Conservation (phyloP, 2,113 vertebrate genomes). For the Promerops cafer region DNA sequence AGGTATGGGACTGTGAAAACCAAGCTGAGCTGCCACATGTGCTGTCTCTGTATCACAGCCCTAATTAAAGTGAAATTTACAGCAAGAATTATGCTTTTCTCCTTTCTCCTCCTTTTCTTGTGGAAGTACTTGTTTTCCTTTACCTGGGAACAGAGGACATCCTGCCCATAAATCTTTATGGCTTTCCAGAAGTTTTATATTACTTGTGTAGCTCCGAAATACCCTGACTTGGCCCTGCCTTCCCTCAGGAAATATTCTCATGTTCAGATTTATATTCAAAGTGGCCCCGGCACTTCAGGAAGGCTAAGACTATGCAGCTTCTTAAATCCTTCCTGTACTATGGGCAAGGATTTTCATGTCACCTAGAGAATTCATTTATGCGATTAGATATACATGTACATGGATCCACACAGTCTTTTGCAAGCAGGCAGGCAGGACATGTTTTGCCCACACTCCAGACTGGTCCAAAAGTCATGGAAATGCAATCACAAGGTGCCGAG, state of each 20-base stretch:
- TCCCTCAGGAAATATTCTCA: neutral
- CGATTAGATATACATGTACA: neutral
- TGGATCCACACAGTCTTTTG: neutral
- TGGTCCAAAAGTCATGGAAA: slow-evolving; percentile 15
- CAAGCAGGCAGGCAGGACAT: neutral
- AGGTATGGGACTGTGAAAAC: neutral
- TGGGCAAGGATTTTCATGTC: neutral
- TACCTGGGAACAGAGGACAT: slow-evolving; percentile 6
- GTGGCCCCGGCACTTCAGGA: neutral
- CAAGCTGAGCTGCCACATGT: neutral
- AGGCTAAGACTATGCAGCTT: neutral
- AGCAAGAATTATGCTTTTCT: neutral
- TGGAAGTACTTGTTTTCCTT: slow-evolving; percentile 27
- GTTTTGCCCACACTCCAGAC: neutral
- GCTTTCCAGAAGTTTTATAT: slow-evolving; percentile 8
- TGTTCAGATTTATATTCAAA: slow-evolving; percentile 2
- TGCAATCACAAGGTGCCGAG: slow-evolving; percentile 36
- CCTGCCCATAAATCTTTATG: neutral
- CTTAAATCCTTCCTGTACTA: neutral
- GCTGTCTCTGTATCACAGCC: neutral
- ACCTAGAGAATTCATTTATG: neutral
- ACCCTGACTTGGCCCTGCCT: neutral
- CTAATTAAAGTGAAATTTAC: neutral
- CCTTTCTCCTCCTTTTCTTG: neutral
- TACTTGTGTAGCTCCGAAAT: neutral